A percentile compares a stretch with the other conserved stretches of the same genome.
These are phyloP conservation scores for Parapristionchus giblindavisi DNA, from an alignment of 2,888 invertebrate genomes.

Conservation along the genomic window DNA sequence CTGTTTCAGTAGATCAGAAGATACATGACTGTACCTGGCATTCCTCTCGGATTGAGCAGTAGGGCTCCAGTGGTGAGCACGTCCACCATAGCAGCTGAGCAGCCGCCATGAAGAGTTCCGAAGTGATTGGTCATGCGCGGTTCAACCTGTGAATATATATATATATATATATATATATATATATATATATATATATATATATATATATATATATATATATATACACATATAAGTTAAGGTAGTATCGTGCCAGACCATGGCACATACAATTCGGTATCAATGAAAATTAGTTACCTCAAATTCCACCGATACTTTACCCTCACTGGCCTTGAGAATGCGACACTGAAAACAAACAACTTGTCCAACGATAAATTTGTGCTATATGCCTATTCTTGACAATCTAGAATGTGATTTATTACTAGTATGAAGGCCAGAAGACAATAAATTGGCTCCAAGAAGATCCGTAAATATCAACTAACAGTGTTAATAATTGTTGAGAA, in stretches of 20 bases:
- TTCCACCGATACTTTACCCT: slow-evolving; percentile 52
- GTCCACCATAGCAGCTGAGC: slow-evolving; percentile 55
- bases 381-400: no score
- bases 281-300: slow-evolving; percentile 41
- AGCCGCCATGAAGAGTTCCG: slow-evolving; percentile 54
- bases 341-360: no score
- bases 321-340: slow-evolving; percentile 46
- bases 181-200: no score
- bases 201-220: no score
- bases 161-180: no score
- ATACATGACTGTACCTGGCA: slow-evolving; percentile 22
- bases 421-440: neutral
- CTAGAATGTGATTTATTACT: neutral
- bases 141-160: slow-evolving; percentile 6
- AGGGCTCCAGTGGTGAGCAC: slow-evolving; percentile 56
- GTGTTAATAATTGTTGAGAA: slow-evolving; percentile 11
- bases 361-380: no score
- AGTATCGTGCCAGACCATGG: no score
- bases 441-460: no score
- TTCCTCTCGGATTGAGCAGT: slow-evolving; percentile 65
- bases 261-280: neutral
- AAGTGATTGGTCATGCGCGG: slow-evolving; percentile 18
- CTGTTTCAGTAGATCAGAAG: no score
- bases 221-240: no score
- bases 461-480: no score